These are phyloP conservation scores for Halcyon smyrnensis DNA, from an alignment of 2,797 vertebrate species.

Conservation along the genomic window DNA sequence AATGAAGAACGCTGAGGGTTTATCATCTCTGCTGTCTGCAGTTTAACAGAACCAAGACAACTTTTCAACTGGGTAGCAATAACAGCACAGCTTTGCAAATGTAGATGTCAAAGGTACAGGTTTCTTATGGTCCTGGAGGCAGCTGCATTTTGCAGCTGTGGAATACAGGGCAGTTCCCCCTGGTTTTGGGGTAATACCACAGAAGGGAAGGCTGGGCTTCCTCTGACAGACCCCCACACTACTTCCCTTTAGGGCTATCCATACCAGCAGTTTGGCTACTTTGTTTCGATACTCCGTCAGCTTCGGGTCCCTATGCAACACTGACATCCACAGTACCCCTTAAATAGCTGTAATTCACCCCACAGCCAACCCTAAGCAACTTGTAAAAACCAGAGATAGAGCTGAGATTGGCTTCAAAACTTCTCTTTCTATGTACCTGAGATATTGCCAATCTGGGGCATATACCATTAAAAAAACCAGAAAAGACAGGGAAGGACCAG, in stretches of 20 bases:
- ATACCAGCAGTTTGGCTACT: not conserved
- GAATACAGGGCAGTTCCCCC: not conserved
- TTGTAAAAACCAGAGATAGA: not conserved
- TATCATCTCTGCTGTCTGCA: not conserved
- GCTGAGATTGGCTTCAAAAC: not conserved
- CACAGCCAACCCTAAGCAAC: not conserved
- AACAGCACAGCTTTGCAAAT: not conserved
- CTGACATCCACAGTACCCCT: not conserved
- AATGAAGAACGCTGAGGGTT: not conserved
- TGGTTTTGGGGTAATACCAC: not conserved
- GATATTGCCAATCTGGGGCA: not conserved
- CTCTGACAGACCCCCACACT: not conserved
- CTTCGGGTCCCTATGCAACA: not conserved
- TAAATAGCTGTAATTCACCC: not conserved
- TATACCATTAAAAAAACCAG: not conserved
- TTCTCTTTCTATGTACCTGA: not conserved
- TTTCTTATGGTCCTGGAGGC: not conserved
- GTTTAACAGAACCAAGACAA: not conserved
- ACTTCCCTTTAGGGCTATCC: not conserved
- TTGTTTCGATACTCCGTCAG: not conserved
- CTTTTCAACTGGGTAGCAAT: not conserved
- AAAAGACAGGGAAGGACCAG: not conserved
- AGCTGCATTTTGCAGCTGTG: not conserved
- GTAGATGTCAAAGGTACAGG: not conserved
- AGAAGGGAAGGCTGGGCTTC: not conserved